Evolutionary conservation across 2,888 invertebrate species (phyloP).

Genomic region (Fragum whitleyi): DNA sequence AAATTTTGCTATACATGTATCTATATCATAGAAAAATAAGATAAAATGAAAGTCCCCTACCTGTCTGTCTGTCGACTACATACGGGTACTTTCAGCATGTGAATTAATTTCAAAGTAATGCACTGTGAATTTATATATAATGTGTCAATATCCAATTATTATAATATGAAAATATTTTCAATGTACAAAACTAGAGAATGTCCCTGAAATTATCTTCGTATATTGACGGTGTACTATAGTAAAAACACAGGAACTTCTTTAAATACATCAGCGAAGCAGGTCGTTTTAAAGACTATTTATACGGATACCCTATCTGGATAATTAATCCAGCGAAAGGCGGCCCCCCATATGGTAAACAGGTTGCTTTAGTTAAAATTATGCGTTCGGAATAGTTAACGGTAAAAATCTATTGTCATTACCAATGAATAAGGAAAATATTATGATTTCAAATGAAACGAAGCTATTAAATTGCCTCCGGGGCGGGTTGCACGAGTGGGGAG

Average conservation of each 20-base stretch:
- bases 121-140: no score
- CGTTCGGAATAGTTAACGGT: slow-evolving; percentile 60
- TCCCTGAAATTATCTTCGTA: no score
- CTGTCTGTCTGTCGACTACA: slow-evolving; percentile 27
- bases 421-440: slow-evolving; percentile 67
- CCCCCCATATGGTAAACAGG: slow-evolving; percentile 43
- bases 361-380: slow-evolving; percentile 60
- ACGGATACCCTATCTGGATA: slow-evolving; percentile 24
- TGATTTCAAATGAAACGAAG: slow-evolving; percentile 64
- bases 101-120: neutral
- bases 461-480: slow-evolving; percentile 49
- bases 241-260: neutral
- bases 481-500: slow-evolving; percentile 41
- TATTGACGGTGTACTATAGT: no score
- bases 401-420: slow-evolving; percentile 62
- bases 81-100: slow-evolving; percentile 46
- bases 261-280: neutral
- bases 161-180: no score
- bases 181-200: no score
- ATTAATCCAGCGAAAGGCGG: slow-evolving; percentile 48
- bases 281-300: slow-evolving; percentile 11
- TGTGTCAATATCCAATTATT: no score
- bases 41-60: slow-evolving; percentile 17
- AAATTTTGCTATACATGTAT: no score
- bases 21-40: no score